Conservation (phyloP, 2,113 vertebrate genomes). For the Mixornis gularis region DNA sequence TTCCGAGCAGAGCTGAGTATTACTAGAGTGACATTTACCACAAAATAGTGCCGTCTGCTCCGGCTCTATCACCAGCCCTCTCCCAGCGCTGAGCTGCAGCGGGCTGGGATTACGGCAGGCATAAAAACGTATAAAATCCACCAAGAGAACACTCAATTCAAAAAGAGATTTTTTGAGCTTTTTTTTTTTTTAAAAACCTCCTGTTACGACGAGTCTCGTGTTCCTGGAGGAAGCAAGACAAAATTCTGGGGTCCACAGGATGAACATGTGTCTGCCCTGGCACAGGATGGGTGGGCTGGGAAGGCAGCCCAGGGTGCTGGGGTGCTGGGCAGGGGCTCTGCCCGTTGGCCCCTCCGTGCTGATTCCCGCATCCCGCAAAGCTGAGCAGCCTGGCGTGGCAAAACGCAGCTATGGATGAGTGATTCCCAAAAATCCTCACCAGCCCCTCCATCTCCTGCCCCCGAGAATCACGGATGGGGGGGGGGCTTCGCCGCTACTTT, state of each 20-base stretch:
- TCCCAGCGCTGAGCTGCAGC: not conserved
- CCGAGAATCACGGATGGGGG: too few relatives aligned
- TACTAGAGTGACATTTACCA: not conserved
- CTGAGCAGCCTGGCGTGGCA: not conserved
- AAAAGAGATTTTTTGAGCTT: not conserved
- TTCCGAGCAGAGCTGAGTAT: not conserved
- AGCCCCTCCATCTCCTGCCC: not conserved
- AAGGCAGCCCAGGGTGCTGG: not conserved
- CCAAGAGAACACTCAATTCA: not conserved
- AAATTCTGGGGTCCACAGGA: not conserved
- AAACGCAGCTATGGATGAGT: not conserved
- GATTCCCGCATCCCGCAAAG: not conserved
- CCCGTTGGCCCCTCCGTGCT: not conserved
- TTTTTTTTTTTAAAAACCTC: not conserved
- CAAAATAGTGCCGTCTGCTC: not conserved
- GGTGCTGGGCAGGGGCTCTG: not conserved
- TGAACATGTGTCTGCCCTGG: rapidly evolving
- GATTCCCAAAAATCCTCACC: not conserved
- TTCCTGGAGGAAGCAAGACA: not conserved
- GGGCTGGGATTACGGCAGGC: not conserved
- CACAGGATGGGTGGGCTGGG: not conserved
- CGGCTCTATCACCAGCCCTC: not conserved
- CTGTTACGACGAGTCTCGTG: rapidly evolving
- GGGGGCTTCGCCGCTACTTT: not conserved
- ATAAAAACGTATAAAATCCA: not conserved